These are phyloP conservation scores for Sebastes aleutianus DNA, from an alignment of 2,797 vertebrate species.

Conservation along the genomic window DNA sequence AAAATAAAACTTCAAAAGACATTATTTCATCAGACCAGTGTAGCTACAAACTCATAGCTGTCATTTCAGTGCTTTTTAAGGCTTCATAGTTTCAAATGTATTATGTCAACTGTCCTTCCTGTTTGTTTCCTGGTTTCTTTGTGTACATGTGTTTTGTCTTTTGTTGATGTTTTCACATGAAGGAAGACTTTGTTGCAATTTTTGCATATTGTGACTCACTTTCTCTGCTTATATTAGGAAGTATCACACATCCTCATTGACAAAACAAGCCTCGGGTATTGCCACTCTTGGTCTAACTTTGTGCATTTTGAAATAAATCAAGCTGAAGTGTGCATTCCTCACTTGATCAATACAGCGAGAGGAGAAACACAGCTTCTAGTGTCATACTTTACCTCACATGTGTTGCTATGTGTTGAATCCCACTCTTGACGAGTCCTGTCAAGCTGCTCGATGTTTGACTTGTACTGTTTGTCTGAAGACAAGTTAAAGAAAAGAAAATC, in stretches of 20 bases:
- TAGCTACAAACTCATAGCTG: background rate
- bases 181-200: background rate
- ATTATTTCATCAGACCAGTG: too few relatives aligned
- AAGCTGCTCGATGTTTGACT: slow-evolving; percentile 86
- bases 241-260: slow-evolving; percentile 31
- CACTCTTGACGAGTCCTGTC: slow-evolving; percentile 89
- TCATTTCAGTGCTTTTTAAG: background rate
- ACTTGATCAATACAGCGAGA: background rate
- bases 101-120: background rate
- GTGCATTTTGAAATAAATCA: slow-evolving; percentile 3
- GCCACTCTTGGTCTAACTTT: background rate
- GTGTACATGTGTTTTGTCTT: background rate
- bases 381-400: slow-evolving; percentile 87
- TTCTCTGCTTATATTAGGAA: slow-evolving; percentile 20
- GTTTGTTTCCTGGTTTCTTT: background rate
- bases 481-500: background rate
- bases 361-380: background rate
- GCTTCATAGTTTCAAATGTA: background rate
- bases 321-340: fast-evolving
- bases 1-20: too few relatives aligned
- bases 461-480: slow-evolving; percentile 86
- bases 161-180: slow-evolving; percentile 16
- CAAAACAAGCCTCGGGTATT: background rate
- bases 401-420: slow-evolving; percentile 89
- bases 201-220: slow-evolving; percentile 26